These are phyloP conservation scores for Cydia splendana DNA, from an alignment of 1,140 invertebrate species.

Conservation along the genomic window DNA sequence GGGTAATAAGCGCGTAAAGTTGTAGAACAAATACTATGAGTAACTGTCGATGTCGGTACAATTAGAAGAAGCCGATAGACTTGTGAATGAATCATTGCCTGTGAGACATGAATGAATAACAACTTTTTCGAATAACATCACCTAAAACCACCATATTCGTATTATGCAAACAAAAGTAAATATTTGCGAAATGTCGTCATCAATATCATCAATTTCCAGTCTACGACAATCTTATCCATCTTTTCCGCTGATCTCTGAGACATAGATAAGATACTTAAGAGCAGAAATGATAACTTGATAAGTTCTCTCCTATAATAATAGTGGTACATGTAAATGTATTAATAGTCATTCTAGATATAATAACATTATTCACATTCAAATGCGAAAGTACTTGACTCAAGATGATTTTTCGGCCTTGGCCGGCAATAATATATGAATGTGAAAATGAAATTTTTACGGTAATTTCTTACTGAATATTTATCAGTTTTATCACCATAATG, in stretches of 20 bases:
- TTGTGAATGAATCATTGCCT: not conserved
- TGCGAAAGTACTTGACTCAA: no score
- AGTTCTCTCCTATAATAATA: not conserved
- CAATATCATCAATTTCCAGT: not conserved
- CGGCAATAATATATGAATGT: no score
- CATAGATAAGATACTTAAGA: not conserved
- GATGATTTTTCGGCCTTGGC: no score
- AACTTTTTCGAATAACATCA: not conserved
- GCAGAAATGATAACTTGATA: not conserved
- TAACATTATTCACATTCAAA: no score
- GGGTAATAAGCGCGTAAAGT: not conserved
- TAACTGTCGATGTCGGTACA: not conserved
- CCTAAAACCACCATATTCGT: not conserved
- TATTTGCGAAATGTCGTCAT: not conserved
- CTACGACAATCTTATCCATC: not conserved
- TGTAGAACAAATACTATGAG: not conserved
- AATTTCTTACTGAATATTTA: no score
- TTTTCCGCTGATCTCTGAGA: not conserved
- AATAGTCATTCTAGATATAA: no score
- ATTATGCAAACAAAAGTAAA: not conserved
- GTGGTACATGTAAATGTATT: no score
- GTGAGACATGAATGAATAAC: slow-evolving; percentile 16
- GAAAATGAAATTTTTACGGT: no score
- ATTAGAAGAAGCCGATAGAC: not conserved
- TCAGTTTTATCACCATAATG: no score